A percentile compares a stretch with the other conserved stretches of the same genome.
Conservation (phyloP, 2,888 invertebrate species). For the Heliconius ismenius region DNA sequence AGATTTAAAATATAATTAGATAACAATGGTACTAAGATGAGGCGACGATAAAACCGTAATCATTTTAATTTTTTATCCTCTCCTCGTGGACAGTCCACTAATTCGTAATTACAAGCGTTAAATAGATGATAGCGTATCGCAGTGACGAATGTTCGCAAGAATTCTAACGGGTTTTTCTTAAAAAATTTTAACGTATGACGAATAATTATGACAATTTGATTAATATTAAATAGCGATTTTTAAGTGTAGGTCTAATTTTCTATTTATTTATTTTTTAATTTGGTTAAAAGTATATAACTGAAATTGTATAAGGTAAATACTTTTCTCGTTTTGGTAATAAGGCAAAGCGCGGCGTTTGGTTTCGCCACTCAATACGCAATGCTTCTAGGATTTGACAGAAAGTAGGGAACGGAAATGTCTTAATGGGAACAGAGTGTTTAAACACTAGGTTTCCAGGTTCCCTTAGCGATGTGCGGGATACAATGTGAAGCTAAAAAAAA, state of each 20-base stretch:
- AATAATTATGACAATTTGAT: slow-evolving; percentile 51
- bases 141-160: slow-evolving; percentile 61
- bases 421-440: no score
- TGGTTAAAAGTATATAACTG: background rate
- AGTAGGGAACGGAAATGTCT: no score
- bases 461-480: no score
- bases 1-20: slow-evolving; percentile 28
- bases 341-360: no score
- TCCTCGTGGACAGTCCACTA: slow-evolving; percentile 50
- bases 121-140: slow-evolving; percentile 64
- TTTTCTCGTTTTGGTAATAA: no score
- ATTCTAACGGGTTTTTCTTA: slow-evolving; percentile 66
- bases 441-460: no score
- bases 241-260: background rate
- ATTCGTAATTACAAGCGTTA: slow-evolving; percentile 70
- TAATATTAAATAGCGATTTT: slow-evolving; percentile 14
- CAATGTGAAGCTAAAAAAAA: no score
- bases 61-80: slow-evolving; percentile 37
- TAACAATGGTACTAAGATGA: slow-evolving; percentile 36
- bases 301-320: background rate
- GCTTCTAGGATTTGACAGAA: no score
- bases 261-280: background rate
- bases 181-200: slow-evolving; percentile 48
- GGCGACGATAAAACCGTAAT: slow-evolving; percentile 31
- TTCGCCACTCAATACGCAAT: no score